Conservation (phyloP, 1,140 invertebrate species). For the Ganaspis sp. region DNA sequence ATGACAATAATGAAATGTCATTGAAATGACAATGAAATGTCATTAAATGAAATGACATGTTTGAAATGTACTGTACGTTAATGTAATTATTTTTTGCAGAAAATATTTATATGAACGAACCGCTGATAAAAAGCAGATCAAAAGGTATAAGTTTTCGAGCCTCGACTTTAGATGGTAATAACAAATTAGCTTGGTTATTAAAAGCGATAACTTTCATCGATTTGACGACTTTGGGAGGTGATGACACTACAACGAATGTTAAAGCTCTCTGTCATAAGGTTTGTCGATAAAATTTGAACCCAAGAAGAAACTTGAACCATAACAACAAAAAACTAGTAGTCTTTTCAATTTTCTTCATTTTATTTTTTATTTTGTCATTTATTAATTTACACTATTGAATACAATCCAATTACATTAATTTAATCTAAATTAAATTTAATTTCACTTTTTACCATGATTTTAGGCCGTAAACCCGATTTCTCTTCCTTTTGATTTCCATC, state of each 20-base stretch:
- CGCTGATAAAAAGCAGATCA: not conserved
- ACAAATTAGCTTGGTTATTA: constrained; percentile 86
- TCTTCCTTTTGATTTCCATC: constrained; percentile 56
- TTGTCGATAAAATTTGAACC: not conserved
- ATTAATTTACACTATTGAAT: too few relatives aligned
- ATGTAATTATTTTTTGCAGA: too few relatives aligned
- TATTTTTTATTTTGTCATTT: too few relatives aligned
- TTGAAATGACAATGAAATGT: too few relatives aligned
- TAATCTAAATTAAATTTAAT: too few relatives aligned
- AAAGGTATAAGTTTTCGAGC: not conserved
- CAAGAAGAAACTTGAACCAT: too few relatives aligned
- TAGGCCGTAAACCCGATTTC: constrained; percentile 79
- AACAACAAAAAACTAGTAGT: too few relatives aligned
- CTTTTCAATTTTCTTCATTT: too few relatives aligned
- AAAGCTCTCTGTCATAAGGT: constrained; percentile 88
- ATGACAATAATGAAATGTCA: too few relatives aligned
- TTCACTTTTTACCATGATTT: not conserved
- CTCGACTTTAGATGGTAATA: constrained; percentile 71
- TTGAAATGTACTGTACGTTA: too few relatives aligned
- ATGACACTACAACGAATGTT: constrained; percentile 92
- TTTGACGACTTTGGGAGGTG: constrained; percentile 91
- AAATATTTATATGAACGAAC: not conserved
- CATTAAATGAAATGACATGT: too few relatives aligned
- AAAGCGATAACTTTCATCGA: constrained; percentile 93
- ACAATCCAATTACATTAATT: too few relatives aligned